These are phyloP conservation scores for Perdix hodgsoniae DNA, from an alignment of 2,797 vertebrate genomes.

Conservation along the genomic window DNA sequence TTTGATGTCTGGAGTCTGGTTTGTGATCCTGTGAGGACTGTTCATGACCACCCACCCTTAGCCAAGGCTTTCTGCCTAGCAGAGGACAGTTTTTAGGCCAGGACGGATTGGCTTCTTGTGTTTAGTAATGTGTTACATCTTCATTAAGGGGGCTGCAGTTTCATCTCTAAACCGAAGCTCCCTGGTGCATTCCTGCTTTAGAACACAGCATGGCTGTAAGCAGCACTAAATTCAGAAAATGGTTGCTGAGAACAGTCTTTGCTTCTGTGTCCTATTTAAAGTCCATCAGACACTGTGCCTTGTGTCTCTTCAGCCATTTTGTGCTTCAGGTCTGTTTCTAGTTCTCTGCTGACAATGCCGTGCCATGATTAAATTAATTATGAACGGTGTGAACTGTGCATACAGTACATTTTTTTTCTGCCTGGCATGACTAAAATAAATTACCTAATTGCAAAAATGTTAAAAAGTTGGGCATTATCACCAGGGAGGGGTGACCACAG, in stretches of 20 bases:
- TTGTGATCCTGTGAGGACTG: background rate
- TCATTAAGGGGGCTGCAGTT: background rate
- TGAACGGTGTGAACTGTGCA: background rate
- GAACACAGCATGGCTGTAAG: background rate
- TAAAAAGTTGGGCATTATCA: background rate
- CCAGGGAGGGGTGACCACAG: background rate
- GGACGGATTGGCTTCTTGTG: background rate
- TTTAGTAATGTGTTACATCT: background rate
- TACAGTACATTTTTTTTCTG: background rate
- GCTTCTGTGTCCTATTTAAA: background rate
- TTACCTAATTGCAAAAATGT: background rate
- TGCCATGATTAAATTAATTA: background rate
- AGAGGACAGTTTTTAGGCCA: background rate
- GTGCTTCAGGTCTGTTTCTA: background rate
- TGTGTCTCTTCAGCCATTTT: background rate
- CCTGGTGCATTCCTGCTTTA: background rate
- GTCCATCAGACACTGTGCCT: background rate
- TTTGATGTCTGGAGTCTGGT: background rate
- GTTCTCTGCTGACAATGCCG: background rate
- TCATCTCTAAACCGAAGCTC: background rate
- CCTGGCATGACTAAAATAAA: background rate
- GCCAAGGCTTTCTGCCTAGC: background rate
- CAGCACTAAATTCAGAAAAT: background rate
- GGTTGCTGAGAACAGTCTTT: background rate
- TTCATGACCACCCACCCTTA: fast-evolving